Evolutionary conservation across 1,140 invertebrate genomes (phyloP), one percentile per base, ranked within the genome.

Genomic region (Drosophila sulfurigaster): DNA sequence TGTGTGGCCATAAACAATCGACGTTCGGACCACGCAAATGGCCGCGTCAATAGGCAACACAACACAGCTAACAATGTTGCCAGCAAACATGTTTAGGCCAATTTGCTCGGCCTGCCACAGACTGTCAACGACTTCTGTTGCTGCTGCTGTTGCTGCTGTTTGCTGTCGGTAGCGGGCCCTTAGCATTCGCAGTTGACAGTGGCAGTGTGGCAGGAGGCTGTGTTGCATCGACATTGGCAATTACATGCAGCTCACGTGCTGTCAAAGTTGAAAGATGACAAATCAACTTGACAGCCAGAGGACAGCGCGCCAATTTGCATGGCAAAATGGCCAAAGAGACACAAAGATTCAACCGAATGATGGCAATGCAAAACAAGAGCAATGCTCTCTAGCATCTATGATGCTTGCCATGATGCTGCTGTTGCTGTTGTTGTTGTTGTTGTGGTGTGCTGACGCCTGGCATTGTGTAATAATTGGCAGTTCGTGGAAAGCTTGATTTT

Each of bases 241-340:
- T 87, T 87, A 87, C 83, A 88, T 82, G 83, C 83, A 75, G 60
- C 83, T 87, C 82, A 87, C 82, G 82, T 87, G 79, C 82, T 87
- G 82, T 87, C 83, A 87, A 88, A 89, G 83, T 89, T 87, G 85
- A 87, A 87, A 87, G 83, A 87, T 87, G 83, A 87, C 83, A 87
- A 87, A 87, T 87, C 85, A 87, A 87, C 83, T 87, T 87, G 83
- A 87, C 83, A 87, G 83, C 85, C 80, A 87, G 83, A 81, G 46
- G 43, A 74, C 72, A 75, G 66, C 62, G 79, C 66, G 73, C 82
- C 83, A 87, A 87, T 87, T 87, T 87, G 83, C 83, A 87, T 87
- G 72, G 73, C 83, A 81, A 80, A 75, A 82, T 86, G 82, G 82
- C 64, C 68, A 70, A 38, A 38, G 35, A 64, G 54, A 35, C 52